A percentile compares a stretch with the other conserved stretches of the same genome.
Conservation (phyloP, 2,888 invertebrate genomes). For the Scaptomyza tumidula region DNA sequence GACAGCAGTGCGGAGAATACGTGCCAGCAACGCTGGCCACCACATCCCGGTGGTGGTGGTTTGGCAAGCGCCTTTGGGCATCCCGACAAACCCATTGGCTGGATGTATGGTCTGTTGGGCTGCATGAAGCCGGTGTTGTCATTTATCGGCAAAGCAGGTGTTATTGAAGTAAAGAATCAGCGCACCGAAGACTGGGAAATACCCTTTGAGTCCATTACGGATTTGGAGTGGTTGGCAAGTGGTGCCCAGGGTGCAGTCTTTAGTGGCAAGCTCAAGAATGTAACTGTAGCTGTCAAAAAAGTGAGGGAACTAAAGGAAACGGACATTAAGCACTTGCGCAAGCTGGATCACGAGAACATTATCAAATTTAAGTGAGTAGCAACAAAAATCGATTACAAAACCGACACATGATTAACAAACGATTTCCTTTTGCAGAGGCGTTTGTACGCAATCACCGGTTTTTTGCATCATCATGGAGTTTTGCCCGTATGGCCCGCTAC, state of each 20-base stretch:
- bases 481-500: conserved; percentile 97
- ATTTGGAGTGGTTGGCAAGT: conserved; percentile 95
- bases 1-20: conserved; percentile 84
- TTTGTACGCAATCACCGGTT: conserved; percentile 95
- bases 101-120: conserved; percentile 93
- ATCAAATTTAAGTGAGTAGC: conserved; percentile 87
- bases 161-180: conserved; percentile 88
- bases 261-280: conserved; percentile 92
- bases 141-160: conserved; percentile 92
- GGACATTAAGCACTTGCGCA: conserved; percentile 95
- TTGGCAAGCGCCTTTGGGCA: conserved; percentile 83
- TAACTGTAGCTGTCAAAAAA: conserved; percentile 98
- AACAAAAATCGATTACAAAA: too few species aligned
- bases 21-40: conserved; percentile 85
- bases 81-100: conserved; percentile 86
- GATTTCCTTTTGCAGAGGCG: conserved; percentile 88
- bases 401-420: background rate
- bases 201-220: conserved; percentile 94
- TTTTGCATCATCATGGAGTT: conserved; percentile 99
- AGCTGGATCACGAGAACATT: conserved; percentile 97
- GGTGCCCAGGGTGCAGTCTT: conserved; percentile 99
- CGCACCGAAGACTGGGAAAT: conserved; percentile 95
- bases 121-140: conserved; percentile 95
- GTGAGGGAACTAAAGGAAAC: conserved; percentile 96
- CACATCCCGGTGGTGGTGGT: conserved; percentile 75